phyloP scores from a whole-genome alignment of 2,888 invertebrate genomes.

The Nasonia oneida region DNA sequence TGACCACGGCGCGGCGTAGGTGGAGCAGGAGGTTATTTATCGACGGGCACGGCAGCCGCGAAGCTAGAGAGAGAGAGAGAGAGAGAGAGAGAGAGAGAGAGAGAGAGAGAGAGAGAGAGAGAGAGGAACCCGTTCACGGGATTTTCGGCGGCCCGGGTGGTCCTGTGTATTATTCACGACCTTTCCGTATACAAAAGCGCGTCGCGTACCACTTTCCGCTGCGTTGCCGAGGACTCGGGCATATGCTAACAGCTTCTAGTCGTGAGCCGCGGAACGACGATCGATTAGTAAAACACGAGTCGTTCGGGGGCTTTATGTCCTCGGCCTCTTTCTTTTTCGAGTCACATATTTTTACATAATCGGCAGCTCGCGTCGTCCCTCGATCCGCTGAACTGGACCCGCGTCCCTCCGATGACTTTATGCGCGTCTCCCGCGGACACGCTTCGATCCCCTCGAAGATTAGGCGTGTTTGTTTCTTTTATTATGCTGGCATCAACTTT shows the following conservation, averaged over 20 bases:
- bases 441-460: not conserved
- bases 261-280: conserved; percentile 13
- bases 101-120: not conserved
- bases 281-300: conserved; percentile 54
- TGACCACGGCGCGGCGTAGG: conserved; percentile 65
- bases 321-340: conserved; percentile 49
- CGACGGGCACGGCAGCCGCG: conserved; percentile 54
- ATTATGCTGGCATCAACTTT: not conserved
- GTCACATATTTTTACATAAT: conserved; percentile 58
- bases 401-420: conserved; percentile 7
- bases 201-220: conserved; percentile 21
- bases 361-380: not conserved
- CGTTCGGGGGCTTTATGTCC: not conserved
- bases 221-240: not conserved
- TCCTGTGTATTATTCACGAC: conserved; percentile 54
- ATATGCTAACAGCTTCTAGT: not conserved
- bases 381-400: conserved; percentile 9
- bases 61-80: conserved; percentile 35
- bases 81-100: conserved; percentile 55
- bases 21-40: conserved; percentile 68
- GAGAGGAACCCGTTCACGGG: conserved; percentile 66
- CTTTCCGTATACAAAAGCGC: conserved; percentile 14
- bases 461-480: not conserved
- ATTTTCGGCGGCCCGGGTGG: conserved; percentile 67
- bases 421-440: not conserved